These are phyloP conservation scores for Limnephilus marmoratus DNA, from an alignment of 2,888 invertebrate species.

Conservation along the genomic window DNA sequence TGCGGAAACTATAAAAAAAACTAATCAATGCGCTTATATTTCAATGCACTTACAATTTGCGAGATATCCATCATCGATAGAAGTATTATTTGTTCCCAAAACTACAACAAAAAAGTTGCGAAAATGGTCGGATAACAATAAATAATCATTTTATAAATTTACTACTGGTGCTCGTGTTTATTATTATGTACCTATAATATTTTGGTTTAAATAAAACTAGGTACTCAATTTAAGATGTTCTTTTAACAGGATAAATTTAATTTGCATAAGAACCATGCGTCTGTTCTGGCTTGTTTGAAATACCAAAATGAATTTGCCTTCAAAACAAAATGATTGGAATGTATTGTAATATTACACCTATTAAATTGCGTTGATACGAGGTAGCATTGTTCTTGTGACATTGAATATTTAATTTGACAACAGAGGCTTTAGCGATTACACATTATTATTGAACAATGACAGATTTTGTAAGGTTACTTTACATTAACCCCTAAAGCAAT, in stretches of 20 bases:
- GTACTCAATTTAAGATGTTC: not conserved
- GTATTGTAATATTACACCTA: not conserved
- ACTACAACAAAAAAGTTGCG: not conserved
- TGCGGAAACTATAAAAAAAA: no score
- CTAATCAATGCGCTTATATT: not conserved
- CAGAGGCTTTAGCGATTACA: not conserved
- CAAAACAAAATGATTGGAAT: not conserved
- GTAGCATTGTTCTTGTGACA: constrained; percentile 7
- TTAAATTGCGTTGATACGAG: not conserved
- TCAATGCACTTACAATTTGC: not conserved
- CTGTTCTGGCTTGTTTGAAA: not conserved
- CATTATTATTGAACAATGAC: not conserved
- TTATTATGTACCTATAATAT: not conserved
- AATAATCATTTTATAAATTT: not conserved
- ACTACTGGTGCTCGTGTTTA: not conserved
- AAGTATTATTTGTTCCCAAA: not conserved
- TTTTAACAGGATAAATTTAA: not conserved
- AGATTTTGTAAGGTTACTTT: not conserved
- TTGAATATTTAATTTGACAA: not conserved
- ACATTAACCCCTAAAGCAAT: no score
- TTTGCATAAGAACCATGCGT: not conserved
- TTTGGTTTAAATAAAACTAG: not conserved
- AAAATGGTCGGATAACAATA: not conserved
- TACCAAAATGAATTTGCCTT: not conserved
- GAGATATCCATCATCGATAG: not conserved